phyloP scores from a whole-genome alignment of 2,888 invertebrate genomes.

The Drosophila subquinaria region DNA sequence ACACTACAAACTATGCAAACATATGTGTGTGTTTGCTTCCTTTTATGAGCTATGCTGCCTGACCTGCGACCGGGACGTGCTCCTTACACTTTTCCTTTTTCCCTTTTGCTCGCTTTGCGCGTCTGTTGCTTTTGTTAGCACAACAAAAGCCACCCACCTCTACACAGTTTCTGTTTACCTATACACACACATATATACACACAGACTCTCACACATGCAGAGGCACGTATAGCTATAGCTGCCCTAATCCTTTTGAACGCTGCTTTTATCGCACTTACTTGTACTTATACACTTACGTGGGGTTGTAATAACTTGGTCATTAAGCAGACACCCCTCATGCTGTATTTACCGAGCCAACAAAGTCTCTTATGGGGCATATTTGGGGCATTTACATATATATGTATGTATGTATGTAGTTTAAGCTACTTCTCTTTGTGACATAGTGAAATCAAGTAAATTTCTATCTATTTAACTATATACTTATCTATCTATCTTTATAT shows the following conservation, averaged over 20 bases:
- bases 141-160: slow-evolving; percentile 77
- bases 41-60: slow-evolving; percentile 73
- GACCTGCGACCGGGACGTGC: slow-evolving; percentile 76
- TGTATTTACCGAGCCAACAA: slow-evolving; percentile 14
- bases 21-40: slow-evolving; percentile 60
- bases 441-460: background rate
- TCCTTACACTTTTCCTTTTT: slow-evolving; percentile 82
- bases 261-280: slow-evolving; percentile 78
- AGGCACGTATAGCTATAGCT: slow-evolving; percentile 24
- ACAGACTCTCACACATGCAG: slow-evolving; percentile 14
- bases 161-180: slow-evolving; percentile 44
- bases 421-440: background rate
- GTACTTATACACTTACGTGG: slow-evolving; percentile 47
- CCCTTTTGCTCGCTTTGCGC: slow-evolving; percentile 40
- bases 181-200: slow-evolving; percentile 30
- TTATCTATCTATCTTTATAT: no score
- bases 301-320: slow-evolving; percentile 54
- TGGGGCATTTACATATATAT: slow-evolving; percentile 5
- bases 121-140: slow-evolving; percentile 72
- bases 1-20: slow-evolving; percentile 54
- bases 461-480: background rate
- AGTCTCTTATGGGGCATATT: slow-evolving; percentile 2
- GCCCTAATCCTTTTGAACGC: slow-evolving; percentile 76
- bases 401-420: background rate
- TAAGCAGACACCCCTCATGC: slow-evolving; percentile 29